Evolutionary conservation across 2,797 vertebrate species (phyloP).

Genomic region (Artibeus lituratus): DNA sequence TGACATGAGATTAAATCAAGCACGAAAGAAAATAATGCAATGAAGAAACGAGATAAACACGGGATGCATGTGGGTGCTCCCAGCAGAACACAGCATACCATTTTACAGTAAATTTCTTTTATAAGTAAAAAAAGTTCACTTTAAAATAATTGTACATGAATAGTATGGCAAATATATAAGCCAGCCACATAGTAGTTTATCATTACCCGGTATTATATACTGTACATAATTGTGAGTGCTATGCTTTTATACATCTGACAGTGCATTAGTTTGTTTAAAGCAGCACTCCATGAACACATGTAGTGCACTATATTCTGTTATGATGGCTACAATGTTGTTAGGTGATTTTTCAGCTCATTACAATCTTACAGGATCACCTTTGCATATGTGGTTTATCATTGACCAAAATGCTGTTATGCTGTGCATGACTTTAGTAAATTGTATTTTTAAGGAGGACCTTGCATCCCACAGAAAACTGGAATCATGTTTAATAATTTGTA

Average conservation of each 20-base stretch:
- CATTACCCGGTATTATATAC: background rate
- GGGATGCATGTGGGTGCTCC: background rate
- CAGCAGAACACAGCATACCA: background rate
- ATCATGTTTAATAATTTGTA: background rate
- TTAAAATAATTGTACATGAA: background rate
- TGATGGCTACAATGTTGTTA: background rate
- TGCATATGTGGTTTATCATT: background rate
- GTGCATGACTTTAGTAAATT: background rate
- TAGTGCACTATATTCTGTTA: background rate
- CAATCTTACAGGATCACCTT: background rate
- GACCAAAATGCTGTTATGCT: background rate
- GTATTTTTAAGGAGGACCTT: background rate
- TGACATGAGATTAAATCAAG: background rate
- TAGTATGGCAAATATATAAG: background rate
- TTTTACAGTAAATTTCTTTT: background rate
- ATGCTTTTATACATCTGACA: background rate
- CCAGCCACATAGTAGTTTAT: background rate
- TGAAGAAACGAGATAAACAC: background rate
- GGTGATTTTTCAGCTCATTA: background rate
- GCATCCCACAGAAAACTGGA: background rate
- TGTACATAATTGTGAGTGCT: background rate
- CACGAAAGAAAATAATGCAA: background rate
- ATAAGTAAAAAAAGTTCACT: background rate
- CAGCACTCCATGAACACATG: background rate
- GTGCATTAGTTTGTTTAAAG: background rate